These are phyloP conservation scores for Stichodactyla helianthus DNA, from an alignment of 64 coral and sea anemone genomes.

Conservation along the genomic window DNA sequence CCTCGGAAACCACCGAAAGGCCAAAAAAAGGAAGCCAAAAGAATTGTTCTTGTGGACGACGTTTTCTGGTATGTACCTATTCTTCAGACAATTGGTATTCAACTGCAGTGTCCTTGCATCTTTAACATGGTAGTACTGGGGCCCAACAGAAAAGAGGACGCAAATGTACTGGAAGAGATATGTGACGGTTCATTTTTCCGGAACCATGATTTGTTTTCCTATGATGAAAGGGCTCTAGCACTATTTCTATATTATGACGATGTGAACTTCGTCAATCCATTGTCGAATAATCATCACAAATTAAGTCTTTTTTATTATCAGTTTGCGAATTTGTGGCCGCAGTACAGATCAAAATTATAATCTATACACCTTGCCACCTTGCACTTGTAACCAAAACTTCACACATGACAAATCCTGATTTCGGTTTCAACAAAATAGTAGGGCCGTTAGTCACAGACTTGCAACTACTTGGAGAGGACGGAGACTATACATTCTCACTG, in stretches of 20 bases:
- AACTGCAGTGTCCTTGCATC: neutral
- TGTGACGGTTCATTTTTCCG: conserved; percentile 32
- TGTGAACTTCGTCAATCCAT: conserved; percentile 39
- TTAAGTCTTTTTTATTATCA: conserved; percentile 53
- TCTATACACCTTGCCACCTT: conserved; percentile 44
- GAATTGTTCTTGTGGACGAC: no score
- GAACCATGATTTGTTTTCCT: conserved; percentile 28
- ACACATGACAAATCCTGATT: conserved; percentile 15
- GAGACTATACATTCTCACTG: conserved; percentile 14
- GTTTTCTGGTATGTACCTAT: no score
- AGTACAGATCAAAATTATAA: conserved; percentile 45
- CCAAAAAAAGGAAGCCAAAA: no score
- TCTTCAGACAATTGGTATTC: neutral
- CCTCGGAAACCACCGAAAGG: no score
- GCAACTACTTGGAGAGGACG: conserved; percentile 14
- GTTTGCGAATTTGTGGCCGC: conserved; percentile 33
- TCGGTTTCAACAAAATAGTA: conserved; percentile 37
- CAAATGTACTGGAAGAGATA: neutral
- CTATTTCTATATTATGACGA: conserved; percentile 63
- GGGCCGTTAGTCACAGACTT: conserved; percentile 43
- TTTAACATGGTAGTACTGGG: neutral
- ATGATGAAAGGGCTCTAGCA: conserved; percentile 23
- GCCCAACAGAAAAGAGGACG: neutral
- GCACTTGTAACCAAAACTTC: conserved; percentile 7
- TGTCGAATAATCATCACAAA: conserved; percentile 35